Conservation (phyloP, 2,888 invertebrate genomes). For the Megalurothrips usitatus region DNA sequence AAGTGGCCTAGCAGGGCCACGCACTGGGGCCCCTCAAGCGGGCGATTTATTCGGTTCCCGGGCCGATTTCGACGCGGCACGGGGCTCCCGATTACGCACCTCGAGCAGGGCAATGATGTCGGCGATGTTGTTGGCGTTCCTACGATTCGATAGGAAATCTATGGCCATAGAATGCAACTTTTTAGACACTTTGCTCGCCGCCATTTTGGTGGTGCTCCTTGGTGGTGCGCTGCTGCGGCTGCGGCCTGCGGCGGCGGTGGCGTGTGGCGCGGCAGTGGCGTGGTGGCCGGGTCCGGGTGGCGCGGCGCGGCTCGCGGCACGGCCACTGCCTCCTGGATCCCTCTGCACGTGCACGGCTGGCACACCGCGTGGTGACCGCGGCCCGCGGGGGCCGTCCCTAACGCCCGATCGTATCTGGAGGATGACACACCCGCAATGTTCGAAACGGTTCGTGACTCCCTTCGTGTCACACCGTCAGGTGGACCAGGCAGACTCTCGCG, state of each 20-base stretch:
- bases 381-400: no score
- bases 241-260: no score
- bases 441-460: no score
- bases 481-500: no score
- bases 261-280: no score
- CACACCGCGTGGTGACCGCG: no score
- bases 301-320: not conserved
- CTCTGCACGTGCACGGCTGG: no score
- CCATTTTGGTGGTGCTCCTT: constrained; percentile 10
- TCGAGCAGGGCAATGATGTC: not conserved
- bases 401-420: no score
- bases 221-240: no score
- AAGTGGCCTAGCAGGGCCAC: not conserved
- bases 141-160: not conserved
- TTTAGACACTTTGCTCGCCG: constrained; percentile 9
- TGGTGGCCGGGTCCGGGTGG: no score
- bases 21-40: not conserved
- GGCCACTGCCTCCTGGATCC: not conserved
- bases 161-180: constrained; percentile 16
- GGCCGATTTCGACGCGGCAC: not conserved
- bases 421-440: no score
- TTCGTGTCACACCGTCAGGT: no score
- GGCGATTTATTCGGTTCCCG: not conserved
- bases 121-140: not conserved
- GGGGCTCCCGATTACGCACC: not conserved